Conservation (phyloP, 2,113 vertebrate species). For the Cromileptes altivelis region DNA sequence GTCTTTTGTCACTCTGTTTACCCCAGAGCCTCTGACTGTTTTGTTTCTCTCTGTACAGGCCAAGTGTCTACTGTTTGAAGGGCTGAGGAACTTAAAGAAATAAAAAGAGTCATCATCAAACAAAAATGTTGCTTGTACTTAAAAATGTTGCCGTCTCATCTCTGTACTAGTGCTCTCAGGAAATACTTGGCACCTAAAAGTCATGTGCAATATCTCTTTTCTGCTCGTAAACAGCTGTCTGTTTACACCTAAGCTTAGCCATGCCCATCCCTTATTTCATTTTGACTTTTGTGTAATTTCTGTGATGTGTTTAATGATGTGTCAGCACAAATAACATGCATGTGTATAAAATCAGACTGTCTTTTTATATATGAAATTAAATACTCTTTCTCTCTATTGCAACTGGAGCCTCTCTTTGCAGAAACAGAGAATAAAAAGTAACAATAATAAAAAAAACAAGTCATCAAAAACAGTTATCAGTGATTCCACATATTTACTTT, state of each 20-base stretch:
- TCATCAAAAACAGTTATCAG: not conserved
- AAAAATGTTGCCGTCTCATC: not conserved
- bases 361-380: not conserved
- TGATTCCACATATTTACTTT: not conserved
- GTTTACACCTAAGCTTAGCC: conserved; percentile 17
- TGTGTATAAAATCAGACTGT: conserved; percentile 9
- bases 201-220: conserved; percentile 23
- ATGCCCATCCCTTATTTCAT: not conserved
- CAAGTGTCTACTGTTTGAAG: conserved; percentile 84
- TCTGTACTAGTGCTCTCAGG: conserved; percentile 40
- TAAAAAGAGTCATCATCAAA: conserved; percentile 39
- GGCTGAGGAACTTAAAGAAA: conserved; percentile 65
- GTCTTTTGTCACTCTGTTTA: conserved; percentile 1
- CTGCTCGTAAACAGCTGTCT: conserved; percentile 10
- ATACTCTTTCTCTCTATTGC: not conserved
- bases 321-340: conserved; percentile 43
- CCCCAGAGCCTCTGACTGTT: conserved; percentile 31
- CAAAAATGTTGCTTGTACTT: conserved; percentile 1
- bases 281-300: not conserved
- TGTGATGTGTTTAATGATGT: conserved; percentile 12
- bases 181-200: conserved; percentile 5
- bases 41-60: conserved; percentile 72
- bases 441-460: not conserved
- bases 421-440: not conserved
- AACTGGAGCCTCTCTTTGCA: not conserved